Conservation (phyloP, 2,113 vertebrate genomes). For the Eclectus roratus region DNA sequence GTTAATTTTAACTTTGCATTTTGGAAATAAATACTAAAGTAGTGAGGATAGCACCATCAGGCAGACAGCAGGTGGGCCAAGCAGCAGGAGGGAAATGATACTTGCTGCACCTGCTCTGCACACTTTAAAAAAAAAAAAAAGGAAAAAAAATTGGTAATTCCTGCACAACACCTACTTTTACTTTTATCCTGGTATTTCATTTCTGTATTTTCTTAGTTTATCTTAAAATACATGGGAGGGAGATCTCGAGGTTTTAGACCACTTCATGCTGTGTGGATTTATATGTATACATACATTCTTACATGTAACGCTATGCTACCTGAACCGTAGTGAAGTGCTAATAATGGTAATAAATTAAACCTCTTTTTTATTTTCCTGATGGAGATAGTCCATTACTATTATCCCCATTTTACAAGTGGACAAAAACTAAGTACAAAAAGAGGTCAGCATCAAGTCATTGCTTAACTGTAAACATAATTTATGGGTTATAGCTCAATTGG, state of each 20-base stretch:
- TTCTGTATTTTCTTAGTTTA: background rate
- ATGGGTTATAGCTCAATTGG: background rate
- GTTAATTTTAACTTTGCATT: conserved; percentile 11
- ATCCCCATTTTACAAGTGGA: background rate
- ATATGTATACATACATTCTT: background rate
- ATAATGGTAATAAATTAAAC: background rate
- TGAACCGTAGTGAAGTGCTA: background rate
- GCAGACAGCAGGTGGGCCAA: conserved; percentile 63
- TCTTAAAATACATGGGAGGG: background rate
- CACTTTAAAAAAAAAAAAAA: background rate
- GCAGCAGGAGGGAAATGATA: conserved; percentile 58
- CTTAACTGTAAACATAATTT: conserved; percentile 14
- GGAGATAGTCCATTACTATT: background rate
- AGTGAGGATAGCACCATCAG: conserved; percentile 35
- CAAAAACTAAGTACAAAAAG: background rate
- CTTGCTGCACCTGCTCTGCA: conserved; percentile 49
- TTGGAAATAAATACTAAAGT: conserved; percentile 30
- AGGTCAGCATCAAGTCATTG: background rate
- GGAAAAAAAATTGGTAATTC: background rate
- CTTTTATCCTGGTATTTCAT: background rate
- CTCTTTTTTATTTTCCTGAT: background rate
- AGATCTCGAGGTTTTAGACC: background rate
- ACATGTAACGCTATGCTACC: background rate
- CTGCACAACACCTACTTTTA: background rate
- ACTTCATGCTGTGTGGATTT: background rate